phyloP scores from a whole-genome alignment of 2,888 invertebrate species.

The Nyleta sp. region DNA sequence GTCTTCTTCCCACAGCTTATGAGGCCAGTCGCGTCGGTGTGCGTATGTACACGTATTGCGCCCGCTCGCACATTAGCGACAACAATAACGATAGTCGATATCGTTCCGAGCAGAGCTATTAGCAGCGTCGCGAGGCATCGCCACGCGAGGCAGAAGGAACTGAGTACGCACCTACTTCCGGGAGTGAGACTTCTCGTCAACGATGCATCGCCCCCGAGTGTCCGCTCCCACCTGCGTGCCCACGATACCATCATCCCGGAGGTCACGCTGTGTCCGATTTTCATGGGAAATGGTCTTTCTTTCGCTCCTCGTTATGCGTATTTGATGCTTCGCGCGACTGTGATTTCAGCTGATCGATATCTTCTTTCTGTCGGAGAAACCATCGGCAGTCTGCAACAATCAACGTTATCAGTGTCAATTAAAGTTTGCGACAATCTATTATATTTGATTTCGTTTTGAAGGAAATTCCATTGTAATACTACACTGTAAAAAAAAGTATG shows the following conservation, averaged over 20 bases:
- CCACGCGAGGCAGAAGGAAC: slow-evolving; percentile 61
- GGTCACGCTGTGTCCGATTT: slow-evolving; percentile 64
- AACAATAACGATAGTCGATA: slow-evolving; percentile 76
- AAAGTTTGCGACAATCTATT: not conserved
- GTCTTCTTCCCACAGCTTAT: slow-evolving; percentile 80
- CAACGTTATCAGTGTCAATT: not conserved
- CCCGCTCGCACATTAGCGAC: slow-evolving; percentile 58
- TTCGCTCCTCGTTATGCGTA: slow-evolving; percentile 35
- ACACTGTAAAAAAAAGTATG: no score
- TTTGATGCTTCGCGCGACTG: slow-evolving; percentile 25
- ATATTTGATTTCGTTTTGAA: no score
- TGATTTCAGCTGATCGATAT: slow-evolving; percentile 40
- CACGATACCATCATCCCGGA: slow-evolving; percentile 62
- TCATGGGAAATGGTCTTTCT: slow-evolving; percentile 64
- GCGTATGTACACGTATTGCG: slow-evolving; percentile 50
- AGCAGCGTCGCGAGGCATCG: slow-evolving; percentile 69
- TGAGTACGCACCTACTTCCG: slow-evolving; percentile 75
- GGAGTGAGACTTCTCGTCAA: slow-evolving; percentile 62
- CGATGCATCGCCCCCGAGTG: slow-evolving; percentile 66
- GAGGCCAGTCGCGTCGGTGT: slow-evolving; percentile 40
- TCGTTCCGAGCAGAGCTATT: slow-evolving; percentile 72
- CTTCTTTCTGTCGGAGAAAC: slow-evolving; percentile 29
- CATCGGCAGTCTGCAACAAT: not conserved
- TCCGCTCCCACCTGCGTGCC: slow-evolving; percentile 62
- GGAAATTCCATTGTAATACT: not conserved